A percentile compares a stretch with the other conserved stretches of the same genome.
Evolutionary conservation across 2,113 vertebrate genomes (phyloP).

Genomic region (Megaptera novaeangliae): DNA sequence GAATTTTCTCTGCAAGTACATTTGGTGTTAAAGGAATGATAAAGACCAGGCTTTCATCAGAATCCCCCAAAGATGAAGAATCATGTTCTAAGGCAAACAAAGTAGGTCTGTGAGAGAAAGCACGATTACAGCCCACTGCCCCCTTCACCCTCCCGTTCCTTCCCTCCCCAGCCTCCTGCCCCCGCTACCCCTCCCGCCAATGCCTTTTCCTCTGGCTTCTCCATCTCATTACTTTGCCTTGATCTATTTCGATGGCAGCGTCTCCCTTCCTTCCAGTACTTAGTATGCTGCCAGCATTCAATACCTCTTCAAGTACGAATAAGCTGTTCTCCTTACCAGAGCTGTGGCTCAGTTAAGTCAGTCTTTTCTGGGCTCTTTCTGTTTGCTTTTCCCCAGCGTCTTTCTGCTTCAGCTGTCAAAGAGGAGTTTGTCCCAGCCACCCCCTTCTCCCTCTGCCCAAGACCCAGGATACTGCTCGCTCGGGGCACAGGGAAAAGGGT

Average conservation of each 20-base stretch:
- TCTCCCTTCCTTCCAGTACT: neutral
- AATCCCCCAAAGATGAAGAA: neutral
- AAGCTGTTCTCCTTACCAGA: neutral
- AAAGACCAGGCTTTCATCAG: neutral
- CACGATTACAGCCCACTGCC: fast-evolving
- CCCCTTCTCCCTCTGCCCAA: neutral
- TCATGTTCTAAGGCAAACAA: neutral
- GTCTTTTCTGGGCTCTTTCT: neutral
- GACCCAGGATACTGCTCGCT: neutral
- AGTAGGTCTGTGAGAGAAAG: neutral
- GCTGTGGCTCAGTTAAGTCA: neutral
- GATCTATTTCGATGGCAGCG: neutral
- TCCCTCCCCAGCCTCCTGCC: fast-evolving
- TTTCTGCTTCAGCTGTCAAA: neutral
- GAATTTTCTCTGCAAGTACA: neutral
- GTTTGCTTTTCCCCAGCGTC: neutral
- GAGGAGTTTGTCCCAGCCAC: neutral
- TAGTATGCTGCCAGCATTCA: neutral
- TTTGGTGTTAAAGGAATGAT: neutral
- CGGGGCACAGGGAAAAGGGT: neutral
- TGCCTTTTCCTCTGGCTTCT: neutral
- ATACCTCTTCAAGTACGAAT: constrained; percentile 30
- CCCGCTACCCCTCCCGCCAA: neutral
- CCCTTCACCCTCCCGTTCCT: fast-evolving
- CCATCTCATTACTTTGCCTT: neutral